These are phyloP conservation scores for Machaerirhynchus nigripectus DNA, from an alignment of 2,113 vertebrate species.

Conservation along the genomic window DNA sequence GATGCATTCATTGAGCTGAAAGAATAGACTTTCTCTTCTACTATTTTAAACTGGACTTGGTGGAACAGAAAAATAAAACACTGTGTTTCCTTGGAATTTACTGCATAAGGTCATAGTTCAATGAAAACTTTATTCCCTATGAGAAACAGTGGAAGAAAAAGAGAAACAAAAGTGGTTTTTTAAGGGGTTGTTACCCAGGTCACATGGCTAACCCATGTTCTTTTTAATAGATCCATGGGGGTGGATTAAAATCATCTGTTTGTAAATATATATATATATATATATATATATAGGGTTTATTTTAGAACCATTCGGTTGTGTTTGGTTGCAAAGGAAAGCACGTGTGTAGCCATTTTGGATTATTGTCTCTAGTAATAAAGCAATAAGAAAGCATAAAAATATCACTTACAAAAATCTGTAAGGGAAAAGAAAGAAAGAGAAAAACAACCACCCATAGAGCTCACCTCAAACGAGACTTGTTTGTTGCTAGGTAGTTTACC, in stretches of 20 bases:
- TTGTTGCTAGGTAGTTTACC: not conserved
- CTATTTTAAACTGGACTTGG: not conserved
- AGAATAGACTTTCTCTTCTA: not conserved
- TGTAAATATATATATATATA: not conserved
- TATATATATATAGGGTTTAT: not conserved
- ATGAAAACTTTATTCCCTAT: not conserved
- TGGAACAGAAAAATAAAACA: not conserved
- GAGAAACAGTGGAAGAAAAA: not conserved
- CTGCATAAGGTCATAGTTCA: not conserved
- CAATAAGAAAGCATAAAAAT: not conserved
- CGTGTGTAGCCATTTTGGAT: rapidly evolving
- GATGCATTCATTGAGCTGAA: not conserved
- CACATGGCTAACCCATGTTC: not conserved
- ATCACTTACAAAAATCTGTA: not conserved
- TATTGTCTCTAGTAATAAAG: not conserved
- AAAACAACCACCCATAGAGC: not conserved
- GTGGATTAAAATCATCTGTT: not conserved
- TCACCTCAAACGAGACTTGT: rapidly evolving
- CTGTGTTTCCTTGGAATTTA: not conserved
- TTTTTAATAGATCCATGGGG: not conserved
- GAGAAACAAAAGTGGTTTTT: not conserved
- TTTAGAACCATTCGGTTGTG: not conserved
- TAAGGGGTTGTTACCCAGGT: not conserved
- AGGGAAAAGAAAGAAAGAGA: not conserved
- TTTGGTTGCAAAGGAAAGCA: not conserved